Base-by-base conservation (phyloP, 2,888 invertebrate species). In the Pseudococcus jackbeardsleyi region DNA sequence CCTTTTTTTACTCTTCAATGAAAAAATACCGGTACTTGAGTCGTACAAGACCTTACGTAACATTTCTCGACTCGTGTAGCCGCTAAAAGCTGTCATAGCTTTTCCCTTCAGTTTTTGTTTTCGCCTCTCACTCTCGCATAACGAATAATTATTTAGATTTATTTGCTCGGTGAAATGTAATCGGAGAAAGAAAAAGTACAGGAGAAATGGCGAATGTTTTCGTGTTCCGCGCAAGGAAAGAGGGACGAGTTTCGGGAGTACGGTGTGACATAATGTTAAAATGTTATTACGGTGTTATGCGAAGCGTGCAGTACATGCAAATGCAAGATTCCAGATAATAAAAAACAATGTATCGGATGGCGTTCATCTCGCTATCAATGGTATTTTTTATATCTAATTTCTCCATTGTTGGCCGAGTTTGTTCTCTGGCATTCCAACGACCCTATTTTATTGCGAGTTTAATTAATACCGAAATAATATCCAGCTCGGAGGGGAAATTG, bases 311-410 rank as follows among this genome's bases (percentile, higher is more conserved):
- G n/a, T 17, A 46, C 42, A 79, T 79, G 79, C 42, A 79, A 79
- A 79, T 79, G 79, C 42, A 79, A 79, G 79, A 79, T 79, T 22
- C 26, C 26, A 79, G 79, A 79, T 79, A 46, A 79, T 42, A 79
- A 79, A 79, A 79, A 79, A 79, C 79, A 79, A 79, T 79, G 79
- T 46, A 79, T 79, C 79, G 72, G 72, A 72, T 46, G 17, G 46
- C 79, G 39, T 79, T 42, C 39, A 42, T 42, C n/a, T 79, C 79
- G 42, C n/a, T 72, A 72, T 72, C 72, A 42, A 42, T 79, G 5
- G 7, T 5, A 79, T 42, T 19, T 79, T 79, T 42, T 79, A 19
- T 79, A 17, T 42, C 3, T 42, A 59, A 59, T 59, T 59, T 19
- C n/a, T 79, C 79, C 11, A 79, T 79, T 79, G 46, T 79, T 79